Base-by-base conservation (phyloP, 2,113 vertebrate genomes). In the Podarcis raffonei region DNA sequence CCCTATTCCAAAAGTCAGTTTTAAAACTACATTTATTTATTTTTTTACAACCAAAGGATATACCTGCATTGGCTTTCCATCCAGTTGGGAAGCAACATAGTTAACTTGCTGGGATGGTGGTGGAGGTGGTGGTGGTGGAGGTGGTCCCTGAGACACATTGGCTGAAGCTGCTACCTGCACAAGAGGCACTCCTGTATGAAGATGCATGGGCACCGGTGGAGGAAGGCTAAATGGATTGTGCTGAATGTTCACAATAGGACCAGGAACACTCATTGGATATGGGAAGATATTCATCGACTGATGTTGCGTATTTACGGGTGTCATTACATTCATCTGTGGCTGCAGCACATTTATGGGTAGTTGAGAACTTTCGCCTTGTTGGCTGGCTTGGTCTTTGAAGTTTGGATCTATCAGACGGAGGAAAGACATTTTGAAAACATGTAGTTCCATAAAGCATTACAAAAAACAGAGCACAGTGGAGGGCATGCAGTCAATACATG, bases 121-220 rank as follows among this genome's bases (percentile, higher is more conserved):
- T 65, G 98, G 99, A 0, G 99, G 99, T 6, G 99, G 99, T 12
- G 99, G 99, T 12, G 99, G 99, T 0, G 99, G 99, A 0, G 98
- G 98, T 74, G 98, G 97, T 95, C 98, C 98, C 97, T 99, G 99
- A 94, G 98, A 96, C 87, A 97, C 90, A 91, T 87, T 95, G 13
- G 97, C 94, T 42, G 97, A 97, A 86, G 98, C 94, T 35, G 98
- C 97, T 89, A 98, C 97, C 95, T 98, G 98, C 89, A 99, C 95
- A 82, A 98, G 97, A 87, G 98, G 98, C 84, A 98, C 95, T 57
- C 98, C 95, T 0, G 98, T n/a, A 91, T 98, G 98, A 84, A 99
- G 97, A 89, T 98, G 98, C 94, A 98, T 91, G 68, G 98, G 98
- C 80, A 98, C 95, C 85, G 97, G 98, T 89, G 98, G 98, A 57